These are phyloP conservation scores for Lontra canadensis DNA, from an alignment of 2,113 vertebrate species.

Conservation along the genomic window DNA sequence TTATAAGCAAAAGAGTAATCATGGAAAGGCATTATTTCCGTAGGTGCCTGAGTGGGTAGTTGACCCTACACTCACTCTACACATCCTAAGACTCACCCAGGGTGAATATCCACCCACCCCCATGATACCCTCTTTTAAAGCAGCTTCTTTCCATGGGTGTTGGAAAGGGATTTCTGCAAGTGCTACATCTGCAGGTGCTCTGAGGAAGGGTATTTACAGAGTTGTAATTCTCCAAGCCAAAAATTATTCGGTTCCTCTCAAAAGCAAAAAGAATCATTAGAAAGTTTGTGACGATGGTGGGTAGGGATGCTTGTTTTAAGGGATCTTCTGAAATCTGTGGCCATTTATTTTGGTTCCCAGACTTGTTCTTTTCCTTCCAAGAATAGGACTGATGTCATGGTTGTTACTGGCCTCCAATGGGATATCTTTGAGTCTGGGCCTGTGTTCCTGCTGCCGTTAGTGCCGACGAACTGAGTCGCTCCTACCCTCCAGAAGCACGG, in stretches of 20 bases:
- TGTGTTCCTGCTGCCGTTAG: background rate
- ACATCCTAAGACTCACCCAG: background rate
- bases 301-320: background rate
- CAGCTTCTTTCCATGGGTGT: background rate
- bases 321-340: background rate
- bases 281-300: background rate
- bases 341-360: background rate
- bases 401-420: rapidly evolving
- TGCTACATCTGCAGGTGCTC: background rate
- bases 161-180: background rate
- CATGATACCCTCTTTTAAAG: background rate
- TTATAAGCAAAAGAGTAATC: background rate
- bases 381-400: background rate
- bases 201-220: background rate
- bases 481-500: background rate
- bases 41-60: background rate
- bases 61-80: background rate
- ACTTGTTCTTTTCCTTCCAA: background rate
- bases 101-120: background rate
- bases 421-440: background rate
- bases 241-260: background rate
- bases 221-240: background rate
- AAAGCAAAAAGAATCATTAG: background rate
- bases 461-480: rapidly evolving
- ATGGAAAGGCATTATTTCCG: background rate